phyloP scores from a whole-genome alignment of 2,113 vertebrate genomes.

The Antechinus stuartii region DNA sequence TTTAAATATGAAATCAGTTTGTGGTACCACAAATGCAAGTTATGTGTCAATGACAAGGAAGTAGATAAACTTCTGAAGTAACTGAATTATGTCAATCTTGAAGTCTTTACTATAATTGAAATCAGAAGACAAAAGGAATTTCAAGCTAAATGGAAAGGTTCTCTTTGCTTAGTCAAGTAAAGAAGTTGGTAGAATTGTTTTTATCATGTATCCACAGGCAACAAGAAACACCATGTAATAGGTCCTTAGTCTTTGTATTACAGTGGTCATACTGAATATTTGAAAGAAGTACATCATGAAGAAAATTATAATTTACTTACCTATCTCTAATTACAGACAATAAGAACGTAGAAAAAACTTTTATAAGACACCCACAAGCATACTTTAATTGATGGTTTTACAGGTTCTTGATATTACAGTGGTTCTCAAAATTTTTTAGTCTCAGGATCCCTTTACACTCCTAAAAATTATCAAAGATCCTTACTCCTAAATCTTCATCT shows the following conservation, averaged over 20 bases:
- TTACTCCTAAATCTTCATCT: background rate
- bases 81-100: background rate
- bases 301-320: background rate
- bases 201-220: background rate
- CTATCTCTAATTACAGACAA: background rate
- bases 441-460: background rate
- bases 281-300: background rate
- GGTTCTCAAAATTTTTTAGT: background rate
- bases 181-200: background rate
- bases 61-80: background rate
- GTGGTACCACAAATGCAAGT: background rate
- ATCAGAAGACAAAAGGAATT: background rate
- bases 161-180: background rate
- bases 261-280: background rate
- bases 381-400: background rate
- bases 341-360: background rate
- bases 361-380: background rate
- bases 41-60: background rate
- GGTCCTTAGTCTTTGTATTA: background rate
- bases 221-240: background rate
- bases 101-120: background rate
- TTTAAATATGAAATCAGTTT: background rate
- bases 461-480: background rate
- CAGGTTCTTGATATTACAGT: background rate
- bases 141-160: background rate